These are phyloP conservation scores for Mythimna albipuncta DNA, from an alignment of 2,888 invertebrate genomes.

Conservation along the genomic window DNA sequence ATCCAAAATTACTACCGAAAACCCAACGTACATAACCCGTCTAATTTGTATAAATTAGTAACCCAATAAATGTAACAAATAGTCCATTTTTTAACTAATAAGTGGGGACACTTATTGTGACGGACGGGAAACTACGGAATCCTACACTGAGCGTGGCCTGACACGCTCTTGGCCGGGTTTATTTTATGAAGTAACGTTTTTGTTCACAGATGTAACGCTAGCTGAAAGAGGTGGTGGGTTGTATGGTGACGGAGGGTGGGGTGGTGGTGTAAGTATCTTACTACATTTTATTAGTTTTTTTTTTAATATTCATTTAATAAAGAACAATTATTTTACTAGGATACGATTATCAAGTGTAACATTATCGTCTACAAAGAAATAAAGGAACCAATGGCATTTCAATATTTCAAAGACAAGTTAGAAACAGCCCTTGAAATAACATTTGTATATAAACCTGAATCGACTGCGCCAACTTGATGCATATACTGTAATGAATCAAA, in stretches of 20 bases:
- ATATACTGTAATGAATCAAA: slow-evolving; percentile 12
- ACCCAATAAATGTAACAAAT: too few species aligned
- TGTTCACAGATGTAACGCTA: slow-evolving; percentile 50
- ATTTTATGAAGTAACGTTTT: slow-evolving; percentile 14
- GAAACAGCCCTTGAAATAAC: slow-evolving; percentile 75
- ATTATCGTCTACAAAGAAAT: slow-evolving; percentile 19
- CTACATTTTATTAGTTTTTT: slow-evolving; percentile 14
- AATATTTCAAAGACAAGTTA: slow-evolving; percentile 54
- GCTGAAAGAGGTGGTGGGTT: slow-evolving; percentile 43
- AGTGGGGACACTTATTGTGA: too few species aligned
- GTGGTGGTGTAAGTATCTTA: slow-evolving; percentile 77
- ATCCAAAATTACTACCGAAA: too few species aligned
- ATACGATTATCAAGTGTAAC: slow-evolving; percentile 29
- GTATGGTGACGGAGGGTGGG: slow-evolving; percentile 13
- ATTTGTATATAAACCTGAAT: slow-evolving; percentile 68
- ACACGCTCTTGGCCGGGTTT: too few species aligned
- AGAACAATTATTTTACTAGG: slow-evolving; percentile 50
- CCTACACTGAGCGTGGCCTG: too few species aligned
- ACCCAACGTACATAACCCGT: too few species aligned
- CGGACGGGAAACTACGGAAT: too few species aligned
- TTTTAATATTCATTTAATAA: slow-evolving; percentile 3
- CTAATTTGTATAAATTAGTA: too few species aligned
- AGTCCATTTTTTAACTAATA: too few species aligned
- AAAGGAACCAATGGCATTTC: slow-evolving; percentile 16
- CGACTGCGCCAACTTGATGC: slow-evolving; percentile 70